Evolutionary conservation across 1,140 invertebrate species (phyloP).

Genomic region (Drosophila nikananu): DNA sequence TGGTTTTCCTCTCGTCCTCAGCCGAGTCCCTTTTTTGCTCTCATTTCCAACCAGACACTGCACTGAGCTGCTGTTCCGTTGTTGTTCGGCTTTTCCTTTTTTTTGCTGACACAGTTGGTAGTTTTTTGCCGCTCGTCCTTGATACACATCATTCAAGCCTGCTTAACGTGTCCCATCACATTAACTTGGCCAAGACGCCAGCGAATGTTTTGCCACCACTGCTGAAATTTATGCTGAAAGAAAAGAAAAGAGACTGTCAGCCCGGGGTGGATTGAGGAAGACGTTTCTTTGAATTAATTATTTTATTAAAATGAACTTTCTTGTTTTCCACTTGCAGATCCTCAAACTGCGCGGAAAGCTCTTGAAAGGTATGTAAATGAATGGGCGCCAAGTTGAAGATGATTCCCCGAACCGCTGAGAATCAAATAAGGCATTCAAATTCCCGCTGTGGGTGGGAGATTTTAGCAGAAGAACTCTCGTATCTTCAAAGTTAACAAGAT

Average conservation of each 20-base stretch:
- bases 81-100: conserved; percentile 17
- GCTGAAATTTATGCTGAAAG: conserved; percentile 26
- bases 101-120: conserved; percentile 59
- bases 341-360: conserved; percentile 3
- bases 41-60: conserved; percentile 35
- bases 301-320: conserved; percentile 36
- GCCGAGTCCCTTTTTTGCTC: conserved; percentile 8
- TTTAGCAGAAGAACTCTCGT: not conserved
- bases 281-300: conserved; percentile 42
- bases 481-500: not conserved
- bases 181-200: conserved; percentile 55
- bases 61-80: conserved; percentile 28
- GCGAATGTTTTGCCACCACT: conserved; percentile 41
- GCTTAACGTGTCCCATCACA: conserved; percentile 67
- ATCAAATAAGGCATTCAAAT: conserved; percentile 1
- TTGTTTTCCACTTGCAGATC: conserved; percentile 38
- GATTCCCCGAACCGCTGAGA: not conserved
- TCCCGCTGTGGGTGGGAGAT: not conserved
- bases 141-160: conserved; percentile 67
- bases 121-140: conserved; percentile 37
- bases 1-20: conserved; percentile 22
- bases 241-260: conserved; percentile 27
- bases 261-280: conserved; percentile 10
- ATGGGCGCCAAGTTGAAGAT: not conserved
- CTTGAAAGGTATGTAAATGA: conserved; percentile 39